Evolutionary conservation across 2,888 invertebrate genomes (phyloP).

Genomic region (Leptura quadrifasciata): DNA sequence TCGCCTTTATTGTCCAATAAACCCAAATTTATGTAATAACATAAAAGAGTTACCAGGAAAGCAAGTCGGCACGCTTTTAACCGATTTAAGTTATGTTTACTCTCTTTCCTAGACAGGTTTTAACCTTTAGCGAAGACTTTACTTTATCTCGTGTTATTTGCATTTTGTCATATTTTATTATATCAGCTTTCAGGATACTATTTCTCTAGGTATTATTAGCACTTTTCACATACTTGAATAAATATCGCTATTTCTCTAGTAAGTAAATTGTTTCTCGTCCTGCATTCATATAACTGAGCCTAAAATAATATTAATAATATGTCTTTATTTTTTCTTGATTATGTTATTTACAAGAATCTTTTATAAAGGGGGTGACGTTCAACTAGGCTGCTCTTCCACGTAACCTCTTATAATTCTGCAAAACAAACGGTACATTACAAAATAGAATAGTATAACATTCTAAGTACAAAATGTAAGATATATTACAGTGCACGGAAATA

Average conservation of each 20-base stretch:
- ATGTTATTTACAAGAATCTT: too few species aligned
- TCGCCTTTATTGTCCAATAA: conserved; percentile 18
- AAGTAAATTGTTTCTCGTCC: neutral
- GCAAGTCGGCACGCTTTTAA: conserved; percentile 21
- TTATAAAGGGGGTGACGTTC: too few species aligned
- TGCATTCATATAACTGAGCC: neutral
- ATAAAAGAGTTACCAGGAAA: conserved; percentile 16
- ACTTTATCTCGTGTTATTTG: neutral
- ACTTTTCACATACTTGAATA: neutral
- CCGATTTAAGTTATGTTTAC: conserved; percentile 16
- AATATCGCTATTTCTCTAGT: neutral
- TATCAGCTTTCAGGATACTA: neutral
- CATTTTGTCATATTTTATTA: neutral
- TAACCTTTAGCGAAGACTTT: neutral
- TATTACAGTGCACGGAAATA: too few species aligned
- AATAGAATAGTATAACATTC: too few species aligned
- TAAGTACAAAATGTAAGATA: too few species aligned
- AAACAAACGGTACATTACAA: too few species aligned
- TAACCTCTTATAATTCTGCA: too few species aligned
- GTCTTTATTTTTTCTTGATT: too few species aligned
- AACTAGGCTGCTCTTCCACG: too few species aligned
- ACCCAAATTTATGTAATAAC: conserved; percentile 22
- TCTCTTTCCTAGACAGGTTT: neutral
- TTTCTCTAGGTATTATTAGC: neutral
- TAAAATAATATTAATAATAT: too few species aligned